These are phyloP conservation scores for Gadopsis marmoratus DNA, from an alignment of 2,797 vertebrate genomes.

Conservation along the genomic window DNA sequence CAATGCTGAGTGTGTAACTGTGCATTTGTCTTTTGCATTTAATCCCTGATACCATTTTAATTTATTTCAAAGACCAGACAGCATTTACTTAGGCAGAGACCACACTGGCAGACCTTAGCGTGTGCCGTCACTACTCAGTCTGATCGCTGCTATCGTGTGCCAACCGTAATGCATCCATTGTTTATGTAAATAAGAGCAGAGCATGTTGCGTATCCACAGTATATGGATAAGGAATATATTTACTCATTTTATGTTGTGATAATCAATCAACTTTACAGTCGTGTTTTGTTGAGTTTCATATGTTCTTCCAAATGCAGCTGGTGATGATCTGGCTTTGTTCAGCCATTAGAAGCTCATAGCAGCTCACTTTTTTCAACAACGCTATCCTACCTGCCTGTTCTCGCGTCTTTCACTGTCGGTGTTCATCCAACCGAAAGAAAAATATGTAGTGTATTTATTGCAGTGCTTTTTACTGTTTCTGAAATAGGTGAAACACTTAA, in stretches of 20 bases:
- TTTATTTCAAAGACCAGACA: slow-evolving; percentile 18
- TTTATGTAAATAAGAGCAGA: slow-evolving; percentile 36
- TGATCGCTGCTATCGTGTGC: slow-evolving; percentile 57
- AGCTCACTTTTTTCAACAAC: slow-evolving; percentile 7
- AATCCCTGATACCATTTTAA: slow-evolving; percentile 21
- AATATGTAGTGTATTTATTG: neutral
- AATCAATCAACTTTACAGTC: slow-evolving; percentile 29
- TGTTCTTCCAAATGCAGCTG: slow-evolving; percentile 39
- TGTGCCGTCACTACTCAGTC: slow-evolving; percentile 9
- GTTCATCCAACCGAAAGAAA: slow-evolving; percentile 21
- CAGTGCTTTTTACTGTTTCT: slow-evolving; percentile 22
- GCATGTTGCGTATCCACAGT: slow-evolving; percentile 19
- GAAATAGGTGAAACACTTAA: slow-evolving; percentile 1
- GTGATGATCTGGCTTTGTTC: slow-evolving; percentile 27
- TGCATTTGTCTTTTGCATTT: slow-evolving; percentile 25
- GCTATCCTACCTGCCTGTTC: slow-evolving; percentile 7
- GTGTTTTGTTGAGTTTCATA: slow-evolving; percentile 28
- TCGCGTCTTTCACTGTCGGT: slow-evolving; percentile 10
- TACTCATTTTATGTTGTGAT: slow-evolving; percentile 38
- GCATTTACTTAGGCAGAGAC: slow-evolving; percentile 13
- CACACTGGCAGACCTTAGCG: neutral
- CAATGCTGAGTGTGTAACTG: slow-evolving; percentile 14
- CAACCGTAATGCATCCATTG: slow-evolving; percentile 47
- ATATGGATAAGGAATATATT: slow-evolving; percentile 13
- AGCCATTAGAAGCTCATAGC: slow-evolving; percentile 24